Percentiles rank a stretch among this genome's conserved stretches.
Conservation (phyloP, 2,888 invertebrate species). For the Eupithecia insigniata region DNA sequence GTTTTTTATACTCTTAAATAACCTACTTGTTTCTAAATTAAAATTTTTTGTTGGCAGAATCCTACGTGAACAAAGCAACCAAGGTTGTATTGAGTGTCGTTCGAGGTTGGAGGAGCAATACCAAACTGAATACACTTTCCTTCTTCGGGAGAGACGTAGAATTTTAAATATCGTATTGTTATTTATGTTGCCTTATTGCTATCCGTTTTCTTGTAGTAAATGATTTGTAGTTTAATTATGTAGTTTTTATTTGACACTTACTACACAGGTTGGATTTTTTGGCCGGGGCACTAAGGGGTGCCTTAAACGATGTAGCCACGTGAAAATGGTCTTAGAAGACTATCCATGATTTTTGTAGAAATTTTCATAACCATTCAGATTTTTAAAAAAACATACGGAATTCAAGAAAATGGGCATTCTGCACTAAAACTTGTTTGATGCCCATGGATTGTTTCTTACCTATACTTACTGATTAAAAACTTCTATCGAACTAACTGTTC, state of each 20-base stretch:
- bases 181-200: neutral
- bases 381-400: too few species aligned
- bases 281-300: too few species aligned
- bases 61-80: slow-evolving; percentile 66
- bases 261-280: too few species aligned
- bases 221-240: neutral
- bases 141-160: slow-evolving; percentile 76
- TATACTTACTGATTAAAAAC: too few species aligned
- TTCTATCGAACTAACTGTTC: too few species aligned
- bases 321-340: too few species aligned
- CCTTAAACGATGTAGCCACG: too few species aligned
- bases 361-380: too few species aligned
- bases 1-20: neutral
- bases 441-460: too few species aligned
- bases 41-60: slow-evolving; percentile 52
- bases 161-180: slow-evolving; percentile 51
- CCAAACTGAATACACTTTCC: slow-evolving; percentile 72
- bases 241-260: neutral
- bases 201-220: slow-evolving; percentile 12
- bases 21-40: neutral
- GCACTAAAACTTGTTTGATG: too few species aligned
- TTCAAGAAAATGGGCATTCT: too few species aligned
- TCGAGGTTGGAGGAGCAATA: slow-evolving; percentile 77
- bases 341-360: too few species aligned
- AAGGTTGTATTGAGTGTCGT: slow-evolving; percentile 67